Evolutionary conservation across 2,888 invertebrate genomes (phyloP).

Genomic region (Agrenia bidenticulata): DNA sequence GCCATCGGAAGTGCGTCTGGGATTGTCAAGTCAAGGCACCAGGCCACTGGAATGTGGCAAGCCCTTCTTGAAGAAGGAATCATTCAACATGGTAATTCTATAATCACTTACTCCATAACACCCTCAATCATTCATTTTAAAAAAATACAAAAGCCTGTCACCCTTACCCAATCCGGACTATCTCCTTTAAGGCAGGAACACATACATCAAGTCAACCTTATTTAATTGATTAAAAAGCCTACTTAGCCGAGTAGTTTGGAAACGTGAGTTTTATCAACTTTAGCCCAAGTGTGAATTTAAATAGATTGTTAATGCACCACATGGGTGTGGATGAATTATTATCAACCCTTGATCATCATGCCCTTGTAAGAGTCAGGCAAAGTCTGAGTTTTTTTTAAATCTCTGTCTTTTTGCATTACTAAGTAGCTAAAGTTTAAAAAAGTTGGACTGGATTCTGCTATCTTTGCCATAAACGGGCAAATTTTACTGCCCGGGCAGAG

Average conservation of each 20-base stretch:
- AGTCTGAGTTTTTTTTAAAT: no score
- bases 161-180: no score
- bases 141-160: no score
- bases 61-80: conserved; percentile 77
- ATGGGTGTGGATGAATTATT: conserved; percentile 6
- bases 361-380: no score
- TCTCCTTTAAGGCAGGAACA: no score
- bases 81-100: conserved; percentile 68
- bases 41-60: conserved; percentile 82
- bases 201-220: no score
- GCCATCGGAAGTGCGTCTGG: conserved; percentile 60
- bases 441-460: no score
- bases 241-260: no score
- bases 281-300: neutral
- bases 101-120: neutral
- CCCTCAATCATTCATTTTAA: neutral
- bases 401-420: no score
- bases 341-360: neutral
- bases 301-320: neutral
- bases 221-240: neutral
- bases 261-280: neutral
- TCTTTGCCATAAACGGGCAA: no score
- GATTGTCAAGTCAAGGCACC: conserved; percentile 60
- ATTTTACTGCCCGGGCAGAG: no score
- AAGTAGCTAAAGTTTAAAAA: neutral